phyloP scores from a whole-genome alignment of 2,797 vertebrate species.

The Glossophaga mutica region DNA sequence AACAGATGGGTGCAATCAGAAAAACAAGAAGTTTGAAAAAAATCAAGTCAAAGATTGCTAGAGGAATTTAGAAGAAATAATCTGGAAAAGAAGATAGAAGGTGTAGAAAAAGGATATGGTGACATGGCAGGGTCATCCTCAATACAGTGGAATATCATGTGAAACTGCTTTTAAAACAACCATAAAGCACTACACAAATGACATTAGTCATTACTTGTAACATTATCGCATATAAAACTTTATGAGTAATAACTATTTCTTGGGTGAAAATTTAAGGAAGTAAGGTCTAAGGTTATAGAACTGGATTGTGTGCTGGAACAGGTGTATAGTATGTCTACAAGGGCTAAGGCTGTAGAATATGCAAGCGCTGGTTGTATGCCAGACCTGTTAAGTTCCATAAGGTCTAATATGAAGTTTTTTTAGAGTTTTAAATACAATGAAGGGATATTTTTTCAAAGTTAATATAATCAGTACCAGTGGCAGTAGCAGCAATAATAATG shows the following conservation, averaged over 20 bases:
- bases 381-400: background rate
- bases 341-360: background rate
- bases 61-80: background rate
- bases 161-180: background rate
- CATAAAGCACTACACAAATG: background rate
- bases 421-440: background rate
- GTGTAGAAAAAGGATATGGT: background rate
- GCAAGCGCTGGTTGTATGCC: background rate
- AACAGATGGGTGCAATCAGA: background rate
- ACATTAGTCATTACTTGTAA: background rate
- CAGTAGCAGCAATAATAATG: background rate
- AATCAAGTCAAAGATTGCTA: background rate
- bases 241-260: background rate
- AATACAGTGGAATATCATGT: background rate
- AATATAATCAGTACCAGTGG: background rate
- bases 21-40: slow-evolving; percentile 15
- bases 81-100: background rate
- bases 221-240: background rate
- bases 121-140: background rate
- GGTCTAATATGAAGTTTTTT: background rate
- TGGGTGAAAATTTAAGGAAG: background rate
- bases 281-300: background rate
- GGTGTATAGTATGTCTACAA: background rate
- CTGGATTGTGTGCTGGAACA: background rate
- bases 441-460: background rate